Evolutionary conservation across 2,888 invertebrate species (phyloP).

Genomic region (Tipula helvola): DNA sequence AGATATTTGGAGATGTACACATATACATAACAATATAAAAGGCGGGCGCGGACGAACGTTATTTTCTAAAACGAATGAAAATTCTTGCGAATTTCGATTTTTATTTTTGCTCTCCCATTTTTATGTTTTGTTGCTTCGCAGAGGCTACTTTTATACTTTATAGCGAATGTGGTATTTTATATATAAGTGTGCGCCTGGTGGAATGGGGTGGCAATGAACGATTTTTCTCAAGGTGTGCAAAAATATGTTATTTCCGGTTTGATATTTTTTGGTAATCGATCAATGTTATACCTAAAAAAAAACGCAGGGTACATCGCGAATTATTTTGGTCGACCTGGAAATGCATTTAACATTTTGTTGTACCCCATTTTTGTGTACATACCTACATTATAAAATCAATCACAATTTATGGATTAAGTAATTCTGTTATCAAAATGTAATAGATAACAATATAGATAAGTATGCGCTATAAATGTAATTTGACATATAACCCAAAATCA

Average conservation of each 20-base stretch:
- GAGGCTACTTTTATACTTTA: not conserved
- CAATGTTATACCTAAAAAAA: not conserved
- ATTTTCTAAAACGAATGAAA: not conserved
- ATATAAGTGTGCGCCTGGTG: not conserved
- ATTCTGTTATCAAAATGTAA: not conserved
- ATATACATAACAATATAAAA: not conserved
- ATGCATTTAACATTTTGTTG: not conserved
- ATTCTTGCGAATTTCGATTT: not conserved
- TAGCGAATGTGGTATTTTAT: not conserved
- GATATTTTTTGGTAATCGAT: not conserved
- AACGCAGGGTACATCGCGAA: not conserved
- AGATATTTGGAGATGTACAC: not conserved
- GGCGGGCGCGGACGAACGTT: not conserved
- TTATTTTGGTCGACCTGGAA: not conserved
- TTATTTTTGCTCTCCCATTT: not conserved
- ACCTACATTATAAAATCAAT: not conserved
- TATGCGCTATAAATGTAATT: not conserved
- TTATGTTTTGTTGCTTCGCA: not conserved
- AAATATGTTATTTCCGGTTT: not conserved
- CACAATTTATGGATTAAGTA: not conserved
- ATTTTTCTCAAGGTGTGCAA: not conserved
- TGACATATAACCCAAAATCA: not conserved
- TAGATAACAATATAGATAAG: not conserved
- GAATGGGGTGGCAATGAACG: not conserved
- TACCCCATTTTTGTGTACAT: not conserved